Conservation (phyloP, 2,113 vertebrate genomes). For the Chaetura pelagica region DNA sequence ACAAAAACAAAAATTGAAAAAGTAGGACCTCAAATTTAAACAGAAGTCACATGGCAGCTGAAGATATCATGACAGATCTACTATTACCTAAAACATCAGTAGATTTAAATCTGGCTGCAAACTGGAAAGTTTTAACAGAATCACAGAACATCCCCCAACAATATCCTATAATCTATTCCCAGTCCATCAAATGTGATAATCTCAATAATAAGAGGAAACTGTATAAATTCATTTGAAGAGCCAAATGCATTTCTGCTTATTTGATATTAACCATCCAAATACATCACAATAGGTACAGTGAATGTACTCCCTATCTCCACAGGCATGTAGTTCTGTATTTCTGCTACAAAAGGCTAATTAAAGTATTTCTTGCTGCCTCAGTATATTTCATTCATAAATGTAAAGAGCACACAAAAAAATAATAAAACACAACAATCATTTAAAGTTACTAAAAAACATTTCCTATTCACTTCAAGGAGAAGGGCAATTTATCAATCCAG, state of each 20-base stretch:
- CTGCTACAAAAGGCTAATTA: background rate
- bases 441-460: background rate
- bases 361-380: background rate
- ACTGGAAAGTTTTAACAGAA: background rate
- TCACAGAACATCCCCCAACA: background rate
- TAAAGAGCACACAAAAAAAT: background rate
- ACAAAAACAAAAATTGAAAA: background rate
- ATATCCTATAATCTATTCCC: background rate
- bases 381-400: background rate
- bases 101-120: background rate
- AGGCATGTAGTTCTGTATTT: background rate
- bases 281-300: background rate
- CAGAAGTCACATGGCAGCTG: background rate
- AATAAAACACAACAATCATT: background rate
- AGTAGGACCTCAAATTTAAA: background rate
- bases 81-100: background rate
- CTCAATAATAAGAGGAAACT: background rate
- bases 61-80: background rate
- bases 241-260: background rate
- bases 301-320: background rate
- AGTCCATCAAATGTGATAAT: background rate
- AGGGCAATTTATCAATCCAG: background rate
- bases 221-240: background rate
- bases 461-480: background rate
- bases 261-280: background rate